Base-by-base conservation (phyloP, 2,888 invertebrate species). In the Nasonia oneida region DNA sequence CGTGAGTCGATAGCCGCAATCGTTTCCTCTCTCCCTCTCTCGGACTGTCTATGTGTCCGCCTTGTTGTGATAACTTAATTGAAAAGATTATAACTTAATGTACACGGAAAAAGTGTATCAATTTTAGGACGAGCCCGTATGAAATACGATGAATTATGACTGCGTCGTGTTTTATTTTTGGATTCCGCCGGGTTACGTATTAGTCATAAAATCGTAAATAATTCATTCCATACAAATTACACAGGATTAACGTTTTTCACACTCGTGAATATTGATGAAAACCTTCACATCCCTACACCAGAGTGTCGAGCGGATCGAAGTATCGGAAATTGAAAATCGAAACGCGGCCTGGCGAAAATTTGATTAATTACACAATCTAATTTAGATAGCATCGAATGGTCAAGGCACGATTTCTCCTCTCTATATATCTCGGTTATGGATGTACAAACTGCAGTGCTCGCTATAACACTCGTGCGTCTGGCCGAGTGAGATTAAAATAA, bases 351-450 rank as follows among this genome's bases (percentile, higher is more conserved):
- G 42, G 42, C 23, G 81, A 81, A 74, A 75, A 81, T 75, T 74
- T 81, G 64, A 81, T 76, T 82, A 75, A 82, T 76, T 76, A 67
- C 64, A 67, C 33, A 76, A 82, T 50, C 18, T 75, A 74, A 82
- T 82, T 75, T 64, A 74, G 33, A 74, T 64, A 47, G 64, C 61
- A 67, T 67, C 23, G 33, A 82, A 76, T 67, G 75, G 82, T 75
- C 82, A 82, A 75, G 75, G 74, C 37, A 10, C n/a, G 12, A 0
- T 12, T 12, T 47, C 47, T 47, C 47, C 47, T 47, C 47, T 47
- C 47, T 5, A 0, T 53, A 15, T 53, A 8, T 53, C 53, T 47
- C 47, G 23, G 47, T 15, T 10, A 67, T 81, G 39, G 50, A 75
- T 64, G 64, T 81, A 74, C 15, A 71, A 80, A 70, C 70, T 37